A percentile compares a stretch with the other conserved stretches of the same genome.
Conservation (phyloP, 1,140 invertebrate genomes). For the Cydia fagiglandana region DNA sequence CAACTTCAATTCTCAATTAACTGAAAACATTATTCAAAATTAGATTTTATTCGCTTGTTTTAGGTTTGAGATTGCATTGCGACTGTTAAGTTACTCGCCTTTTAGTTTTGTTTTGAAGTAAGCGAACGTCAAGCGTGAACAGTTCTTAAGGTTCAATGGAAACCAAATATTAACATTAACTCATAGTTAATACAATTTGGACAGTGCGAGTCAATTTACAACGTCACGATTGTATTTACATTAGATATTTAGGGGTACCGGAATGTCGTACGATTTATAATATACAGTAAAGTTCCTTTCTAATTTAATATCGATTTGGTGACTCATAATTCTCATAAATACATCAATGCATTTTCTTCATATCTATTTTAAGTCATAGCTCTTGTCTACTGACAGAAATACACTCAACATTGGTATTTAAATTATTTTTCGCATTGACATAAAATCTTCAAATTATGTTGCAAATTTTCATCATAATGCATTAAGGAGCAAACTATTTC, state of each 20-base stretch:
- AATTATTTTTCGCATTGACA: no score
- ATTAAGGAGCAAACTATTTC: no score
- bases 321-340: background rate
- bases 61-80: background rate
- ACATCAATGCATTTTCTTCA: background rate
- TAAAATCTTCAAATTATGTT: no score
- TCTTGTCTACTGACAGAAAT: background rate
- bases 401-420: background rate
- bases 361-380: background rate
- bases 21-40: background rate
- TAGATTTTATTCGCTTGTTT: background rate
- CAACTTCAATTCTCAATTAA: background rate
- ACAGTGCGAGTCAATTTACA: conserved; percentile 59
- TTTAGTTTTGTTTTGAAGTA: background rate
- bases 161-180: conserved; percentile 50
- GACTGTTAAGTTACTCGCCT: conserved; percentile 37
- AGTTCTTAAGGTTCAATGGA: conserved; percentile 49
- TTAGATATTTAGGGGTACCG: conserved; percentile 23
- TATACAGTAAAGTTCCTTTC: conserved; percentile 14
- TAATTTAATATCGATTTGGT: conserved; percentile 18
- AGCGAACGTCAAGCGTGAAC: conserved; percentile 32
- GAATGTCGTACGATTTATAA: conserved; percentile 26
- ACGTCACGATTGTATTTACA: conserved; percentile 41
- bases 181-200: conserved; percentile 53
- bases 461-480: no score